phyloP scores from a whole-genome alignment of 2,113 vertebrate species.

The Anguilla japonica region DNA sequence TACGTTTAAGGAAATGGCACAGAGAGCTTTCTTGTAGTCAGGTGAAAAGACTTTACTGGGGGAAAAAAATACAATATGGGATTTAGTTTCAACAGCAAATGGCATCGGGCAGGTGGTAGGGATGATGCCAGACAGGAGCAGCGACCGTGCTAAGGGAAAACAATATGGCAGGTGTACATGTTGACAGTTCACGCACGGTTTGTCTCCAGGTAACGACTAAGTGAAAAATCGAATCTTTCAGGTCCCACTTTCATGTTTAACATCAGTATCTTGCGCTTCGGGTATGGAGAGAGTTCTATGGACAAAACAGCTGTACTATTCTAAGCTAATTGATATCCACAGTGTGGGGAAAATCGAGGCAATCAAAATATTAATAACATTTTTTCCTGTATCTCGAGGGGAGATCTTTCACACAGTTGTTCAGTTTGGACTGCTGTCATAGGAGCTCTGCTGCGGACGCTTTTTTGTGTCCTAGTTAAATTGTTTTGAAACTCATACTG shows the following conservation, averaged over 20 bases:
- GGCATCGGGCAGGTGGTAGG: conserved; percentile 28
- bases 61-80: neutral
- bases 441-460: too few relatives aligned
- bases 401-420: too few relatives aligned
- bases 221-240: conserved; percentile 1
- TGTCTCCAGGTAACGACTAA: conserved; percentile 24
- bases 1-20: neutral
- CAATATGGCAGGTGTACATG: conserved; percentile 36
- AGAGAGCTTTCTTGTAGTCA: neutral
- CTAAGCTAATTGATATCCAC: too few relatives aligned
- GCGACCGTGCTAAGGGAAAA: conserved; percentile 33
- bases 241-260: neutral
- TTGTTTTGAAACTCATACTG: conserved; percentile 56
- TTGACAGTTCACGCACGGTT: conserved; percentile 23
- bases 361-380: too few relatives aligned
- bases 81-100: conserved; percentile 15
- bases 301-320: neutral
- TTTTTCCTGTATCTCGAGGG: too few relatives aligned
- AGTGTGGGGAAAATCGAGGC: too few relatives aligned
- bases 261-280: neutral
- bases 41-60: neutral
- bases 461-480: conserved; percentile 32
- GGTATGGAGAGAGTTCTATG: neutral
- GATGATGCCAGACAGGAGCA: conserved; percentile 25
- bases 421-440: too few relatives aligned